Conservation (phyloP, 2,113 vertebrate species). For the Atherinomorus stipes region DNA sequence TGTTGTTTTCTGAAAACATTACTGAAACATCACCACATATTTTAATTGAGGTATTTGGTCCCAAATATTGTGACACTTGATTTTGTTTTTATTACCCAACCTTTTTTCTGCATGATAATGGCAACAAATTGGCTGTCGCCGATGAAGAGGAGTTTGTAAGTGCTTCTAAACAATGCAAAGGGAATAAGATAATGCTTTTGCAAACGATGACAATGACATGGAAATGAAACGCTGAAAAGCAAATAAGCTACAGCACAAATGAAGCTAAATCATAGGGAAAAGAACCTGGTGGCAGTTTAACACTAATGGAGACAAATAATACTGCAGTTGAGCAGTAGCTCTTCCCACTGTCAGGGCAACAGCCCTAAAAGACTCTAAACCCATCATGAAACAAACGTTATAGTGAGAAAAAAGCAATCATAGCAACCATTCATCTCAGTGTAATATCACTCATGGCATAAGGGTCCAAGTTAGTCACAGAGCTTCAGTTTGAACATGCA, state of each 20-base stretch:
- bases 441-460: constrained; percentile 40
- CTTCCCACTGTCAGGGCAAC: constrained; percentile 40
- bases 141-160: constrained; percentile 10
- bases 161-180: constrained; percentile 21
- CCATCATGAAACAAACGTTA: constrained; percentile 25
- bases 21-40: neutral
- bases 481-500: constrained; percentile 53
- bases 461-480: constrained; percentile 57
- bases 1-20: neutral
- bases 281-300: constrained; percentile 18
- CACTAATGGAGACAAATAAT: constrained; percentile 39
- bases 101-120: no score
- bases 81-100: neutral
- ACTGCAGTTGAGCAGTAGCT: constrained; percentile 24
- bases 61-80: neutral
- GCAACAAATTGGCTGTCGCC: constrained; percentile 18
- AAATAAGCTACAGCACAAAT: constrained; percentile 12
- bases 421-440: constrained; percentile 58
- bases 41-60: neutral
- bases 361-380: constrained; percentile 25
- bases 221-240: constrained; percentile 19
- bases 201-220: constrained; percentile 35
- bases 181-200: constrained; percentile 25
- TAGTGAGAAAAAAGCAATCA: constrained; percentile 45
- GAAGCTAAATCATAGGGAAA: constrained; percentile 4